These are phyloP conservation scores for Neoitamus cyanurus DNA, from an alignment of 2,888 invertebrate genomes.

Conservation along the genomic window DNA sequence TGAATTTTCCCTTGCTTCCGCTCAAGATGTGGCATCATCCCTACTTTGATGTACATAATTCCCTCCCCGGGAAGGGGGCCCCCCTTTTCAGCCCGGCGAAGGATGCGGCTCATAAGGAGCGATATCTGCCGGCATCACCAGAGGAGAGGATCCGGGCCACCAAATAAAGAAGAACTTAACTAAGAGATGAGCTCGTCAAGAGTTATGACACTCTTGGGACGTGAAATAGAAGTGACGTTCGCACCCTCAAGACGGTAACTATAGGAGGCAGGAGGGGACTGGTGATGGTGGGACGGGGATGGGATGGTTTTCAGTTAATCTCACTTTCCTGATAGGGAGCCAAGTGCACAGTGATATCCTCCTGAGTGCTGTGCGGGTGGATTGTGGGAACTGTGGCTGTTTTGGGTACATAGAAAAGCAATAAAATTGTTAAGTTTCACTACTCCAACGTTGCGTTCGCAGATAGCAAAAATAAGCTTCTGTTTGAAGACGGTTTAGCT, in stretches of 20 bases:
- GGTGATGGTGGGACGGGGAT: not conserved
- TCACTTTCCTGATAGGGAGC: not conserved
- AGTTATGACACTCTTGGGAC: slow-evolving; percentile 66
- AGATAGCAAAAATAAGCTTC: too few relatives aligned
- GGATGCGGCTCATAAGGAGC: slow-evolving; percentile 6
- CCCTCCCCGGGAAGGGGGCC: not conserved
- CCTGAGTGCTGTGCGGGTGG: not conserved
- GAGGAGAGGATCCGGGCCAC: not conserved
- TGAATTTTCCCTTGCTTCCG: slow-evolving; percentile 38
- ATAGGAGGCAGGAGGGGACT: not conserved
- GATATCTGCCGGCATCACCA: not conserved
- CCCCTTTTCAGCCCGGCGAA: not conserved
- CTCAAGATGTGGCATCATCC: not conserved
- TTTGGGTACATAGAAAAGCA: slow-evolving; percentile 64
- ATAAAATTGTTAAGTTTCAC: slow-evolving; percentile 56
- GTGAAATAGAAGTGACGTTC: slow-evolving; percentile 53
- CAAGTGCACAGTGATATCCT: not conserved
- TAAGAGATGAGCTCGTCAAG: slow-evolving; percentile 67
- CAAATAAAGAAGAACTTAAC: slow-evolving; percentile 63
- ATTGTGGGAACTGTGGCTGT: slow-evolving; percentile 59
- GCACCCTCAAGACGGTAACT: slow-evolving; percentile 41
- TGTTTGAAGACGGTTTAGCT: too few relatives aligned
- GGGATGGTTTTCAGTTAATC: not conserved
- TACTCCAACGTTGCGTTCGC: not conserved
- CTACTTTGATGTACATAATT: slow-evolving; percentile 39